Conservation (phyloP, 2,797 vertebrate species). For the Phalanger gymnotis region DNA sequence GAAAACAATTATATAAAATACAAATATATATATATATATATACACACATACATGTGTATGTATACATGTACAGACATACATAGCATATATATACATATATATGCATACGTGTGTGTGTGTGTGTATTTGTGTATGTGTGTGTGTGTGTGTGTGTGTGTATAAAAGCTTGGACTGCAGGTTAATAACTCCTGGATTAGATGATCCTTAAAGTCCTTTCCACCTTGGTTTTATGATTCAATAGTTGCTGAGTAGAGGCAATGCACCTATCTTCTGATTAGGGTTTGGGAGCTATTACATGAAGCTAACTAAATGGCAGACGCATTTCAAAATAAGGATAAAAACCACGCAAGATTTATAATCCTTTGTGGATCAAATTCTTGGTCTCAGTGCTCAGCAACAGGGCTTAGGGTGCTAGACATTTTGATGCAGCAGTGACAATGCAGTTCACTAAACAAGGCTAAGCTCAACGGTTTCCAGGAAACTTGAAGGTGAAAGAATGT, state of each 20-base stretch:
- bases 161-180: not conserved
- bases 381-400: conserved; percentile 89
- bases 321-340: conserved; percentile 62
- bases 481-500: conserved; percentile 85
- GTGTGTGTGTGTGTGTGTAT: too few species aligned
- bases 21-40: not conserved
- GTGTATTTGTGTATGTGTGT: too few species aligned
- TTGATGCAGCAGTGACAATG: conserved; percentile 87
- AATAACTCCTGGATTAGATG: not conserved
- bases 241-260: conserved; percentile 60
- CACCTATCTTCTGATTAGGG: conserved; percentile 42
- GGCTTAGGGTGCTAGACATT: conserved; percentile 85
- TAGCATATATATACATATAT: too few species aligned
- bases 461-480: conserved; percentile 88
- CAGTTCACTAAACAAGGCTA: conserved; percentile 86
- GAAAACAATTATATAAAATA: not conserved
- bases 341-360: conserved; percentile 78
- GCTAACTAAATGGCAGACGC: conserved; percentile 63
- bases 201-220: not conserved
- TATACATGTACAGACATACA: too few species aligned
- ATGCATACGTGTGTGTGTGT: too few species aligned
- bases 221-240: conserved; percentile 26
- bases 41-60: too few species aligned
- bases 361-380: conserved; percentile 89
- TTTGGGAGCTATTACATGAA: conserved; percentile 47